A percentile compares a stretch with the other conserved stretches of the same genome.
phyloP scores from a whole-genome alignment of 2,888 invertebrate genomes.

The Sesamia inferens region DNA sequence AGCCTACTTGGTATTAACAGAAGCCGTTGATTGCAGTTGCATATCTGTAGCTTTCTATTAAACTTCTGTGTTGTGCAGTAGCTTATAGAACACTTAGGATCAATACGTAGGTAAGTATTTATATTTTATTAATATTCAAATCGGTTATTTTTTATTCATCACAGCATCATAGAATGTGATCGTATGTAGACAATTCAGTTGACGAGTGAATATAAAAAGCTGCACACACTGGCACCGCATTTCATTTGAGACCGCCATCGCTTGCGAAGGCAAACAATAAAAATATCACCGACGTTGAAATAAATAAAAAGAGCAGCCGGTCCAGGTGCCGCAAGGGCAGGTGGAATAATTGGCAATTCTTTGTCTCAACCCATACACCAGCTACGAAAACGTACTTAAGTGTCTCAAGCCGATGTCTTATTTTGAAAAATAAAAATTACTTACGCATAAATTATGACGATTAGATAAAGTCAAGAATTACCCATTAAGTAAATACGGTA shows the following conservation, averaged over 20 bases:
- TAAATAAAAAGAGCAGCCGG: slow-evolving; percentile 89
- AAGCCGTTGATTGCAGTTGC: slow-evolving; percentile 42
- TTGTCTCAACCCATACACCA: slow-evolving; percentile 85
- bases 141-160: slow-evolving; percentile 25
- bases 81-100: slow-evolving; percentile 3
- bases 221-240: slow-evolving; percentile 72
- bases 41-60: slow-evolving; percentile 47
- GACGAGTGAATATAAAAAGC: slow-evolving; percentile 70
- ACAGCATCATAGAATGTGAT: slow-evolving; percentile 58
- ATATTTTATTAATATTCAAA: slow-evolving; percentile 9
- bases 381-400: slow-evolving; percentile 81
- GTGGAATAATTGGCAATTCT: slow-evolving; percentile 90
- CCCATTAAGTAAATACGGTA: slow-evolving; percentile 52
- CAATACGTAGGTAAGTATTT: background rate
- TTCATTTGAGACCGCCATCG: slow-evolving; percentile 79
- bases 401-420: slow-evolving; percentile 78
- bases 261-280: slow-evolving; percentile 85
- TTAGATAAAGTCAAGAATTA: slow-evolving; percentile 61
- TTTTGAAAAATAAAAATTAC: slow-evolving; percentile 70
- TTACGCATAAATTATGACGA: slow-evolving; percentile 40
- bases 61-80: slow-evolving; percentile 15
- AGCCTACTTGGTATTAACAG: slow-evolving; percentile 46
- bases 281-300: slow-evolving; percentile 88
- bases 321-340: slow-evolving; percentile 88
- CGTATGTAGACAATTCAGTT: slow-evolving; percentile 66